Base-by-base conservation (phyloP, 2,113 vertebrate genomes). In the Calyptommatus sinebrachiatus region DNA sequence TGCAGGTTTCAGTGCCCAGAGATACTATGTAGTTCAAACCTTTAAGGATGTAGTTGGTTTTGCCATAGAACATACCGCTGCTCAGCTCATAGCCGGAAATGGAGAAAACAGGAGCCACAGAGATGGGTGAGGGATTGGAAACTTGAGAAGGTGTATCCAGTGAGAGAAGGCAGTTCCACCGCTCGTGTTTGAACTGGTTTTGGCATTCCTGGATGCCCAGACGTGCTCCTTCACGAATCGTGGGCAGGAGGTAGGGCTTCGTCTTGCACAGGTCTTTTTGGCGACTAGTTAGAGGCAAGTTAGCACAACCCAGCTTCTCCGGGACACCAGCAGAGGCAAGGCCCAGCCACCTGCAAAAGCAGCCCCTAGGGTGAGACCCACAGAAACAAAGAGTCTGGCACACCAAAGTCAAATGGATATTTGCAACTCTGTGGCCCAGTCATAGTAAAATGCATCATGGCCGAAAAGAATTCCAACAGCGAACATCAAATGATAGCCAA, bases 111-210 rank as follows among this genome's bases (percentile, higher is more conserved):
- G 53, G 75, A 68, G 3, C 68, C 12, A 50, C 45, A 41, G 84
- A 12, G 0, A 87, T 46, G 78, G 70, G 21, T 78, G 53, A 75
- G 61, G 72, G 72, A 26, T 69, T 75, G 21, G 72, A 48, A 61
- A 61, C 12, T 7, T 14, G 28, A 81, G 65, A 9, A 7, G 67
- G 79, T 45, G 66, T 77, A 62, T 83, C 79, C 50, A 83, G 81
- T 14, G 83, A 76, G 1, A 81, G 87, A 24, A 94, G 94, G 90
- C 98, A 99, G 95, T 98, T 97, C 98, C 98, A 99, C 62, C 98
- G 90, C 89, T 99, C 98, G 83, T 97, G 95, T 77, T 93, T 92
- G 93, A 99, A 99, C 92, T 98, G 98, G 69, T 89, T 96, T 83
- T 95, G 94, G 89, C 98, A 99, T 91, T 98, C 97, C 24, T 93